Evolutionary conservation across 2,113 vertebrate genomes (phyloP), one percentile per base, ranked within the genome.

Genomic region (Puffinus mauretanicus): DNA sequence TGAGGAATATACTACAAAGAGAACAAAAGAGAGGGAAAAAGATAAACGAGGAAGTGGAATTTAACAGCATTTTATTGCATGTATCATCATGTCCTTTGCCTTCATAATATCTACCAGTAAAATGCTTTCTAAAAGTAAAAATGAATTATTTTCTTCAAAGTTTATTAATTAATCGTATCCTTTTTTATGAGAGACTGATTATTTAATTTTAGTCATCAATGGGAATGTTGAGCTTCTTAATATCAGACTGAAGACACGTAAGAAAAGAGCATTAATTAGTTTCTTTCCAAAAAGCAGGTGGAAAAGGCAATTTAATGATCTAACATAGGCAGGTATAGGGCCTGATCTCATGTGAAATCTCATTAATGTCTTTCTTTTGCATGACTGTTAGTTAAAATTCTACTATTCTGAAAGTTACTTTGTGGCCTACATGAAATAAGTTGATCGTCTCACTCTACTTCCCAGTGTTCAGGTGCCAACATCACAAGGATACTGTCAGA

Each of bases 81-180:
- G 1, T 93, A 95, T 78, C 66, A 54, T 79, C 47, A 13, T 82
- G 46, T 90, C 81, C 75, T 90, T 83, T 93, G 73, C 81, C 93
- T 97, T 97, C 80, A 88, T 82, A 96, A 91, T 96, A 88, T 88
- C 90, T 95, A 96, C 44, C 75, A 42, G 22, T 90, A 86, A 95
- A 96, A 93, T 61, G 75, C 89, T 96, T 94, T 93, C 96, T 82
- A 85, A 97, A 97, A 93, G 42, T 86, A 67, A 96, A 97, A 97
- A 90, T 90, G 6, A 97, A 97, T 96, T 92, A 94, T 98, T 98
- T 97, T 96, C 82, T 93, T 97, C 86, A 66, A 96, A 95, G 87
- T 97, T 97, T 96, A 96, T 98, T 98, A 98, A 98, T 97, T 97
- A 98, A 98, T 98, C 86, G 97, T 97, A 97, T 93, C 80, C 42